phyloP scores from a whole-genome alignment of 2,888 invertebrate species.

The Camptogramma bilineatum region DNA sequence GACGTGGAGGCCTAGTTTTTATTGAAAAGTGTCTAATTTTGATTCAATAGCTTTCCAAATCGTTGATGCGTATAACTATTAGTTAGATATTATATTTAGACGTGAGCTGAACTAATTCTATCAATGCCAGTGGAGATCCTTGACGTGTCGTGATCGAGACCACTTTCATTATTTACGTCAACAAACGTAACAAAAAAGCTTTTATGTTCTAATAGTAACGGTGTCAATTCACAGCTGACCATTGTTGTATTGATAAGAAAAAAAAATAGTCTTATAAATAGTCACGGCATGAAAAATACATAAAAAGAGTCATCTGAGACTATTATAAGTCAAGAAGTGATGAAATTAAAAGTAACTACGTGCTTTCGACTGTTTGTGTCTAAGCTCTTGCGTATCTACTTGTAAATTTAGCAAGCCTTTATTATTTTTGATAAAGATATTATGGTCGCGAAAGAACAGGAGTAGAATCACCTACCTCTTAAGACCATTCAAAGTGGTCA shows the following conservation, averaged over 20 bases:
- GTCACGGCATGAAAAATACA: background rate
- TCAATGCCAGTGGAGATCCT: conserved; percentile 63
- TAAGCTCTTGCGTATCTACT: no score
- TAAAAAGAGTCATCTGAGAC: background rate
- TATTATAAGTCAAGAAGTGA: no score
- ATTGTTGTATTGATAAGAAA: background rate
- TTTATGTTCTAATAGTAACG: conserved; percentile 36
- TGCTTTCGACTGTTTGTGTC: no score
- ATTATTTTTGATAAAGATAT: no score
- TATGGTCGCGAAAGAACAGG: no score
- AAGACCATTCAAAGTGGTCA: no score
- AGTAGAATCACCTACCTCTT: no score
- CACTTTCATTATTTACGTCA: conserved; percentile 62
- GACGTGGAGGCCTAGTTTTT: background rate
- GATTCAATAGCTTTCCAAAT: background rate
- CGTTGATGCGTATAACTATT: background rate
- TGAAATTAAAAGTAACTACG: background rate
- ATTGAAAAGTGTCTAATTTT: background rate
- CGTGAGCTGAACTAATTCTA: conserved; percentile 40
- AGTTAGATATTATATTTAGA: conserved; percentile 29
- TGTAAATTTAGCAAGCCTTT: no score
- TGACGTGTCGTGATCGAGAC: conserved; percentile 67
- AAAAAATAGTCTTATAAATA: background rate
- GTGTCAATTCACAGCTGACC: conserved; percentile 36
- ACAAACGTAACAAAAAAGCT: conserved; percentile 48